Evolutionary conservation across 1,140 invertebrate genomes (phyloP).

Genomic region (Neuroterus valhalla): DNA sequence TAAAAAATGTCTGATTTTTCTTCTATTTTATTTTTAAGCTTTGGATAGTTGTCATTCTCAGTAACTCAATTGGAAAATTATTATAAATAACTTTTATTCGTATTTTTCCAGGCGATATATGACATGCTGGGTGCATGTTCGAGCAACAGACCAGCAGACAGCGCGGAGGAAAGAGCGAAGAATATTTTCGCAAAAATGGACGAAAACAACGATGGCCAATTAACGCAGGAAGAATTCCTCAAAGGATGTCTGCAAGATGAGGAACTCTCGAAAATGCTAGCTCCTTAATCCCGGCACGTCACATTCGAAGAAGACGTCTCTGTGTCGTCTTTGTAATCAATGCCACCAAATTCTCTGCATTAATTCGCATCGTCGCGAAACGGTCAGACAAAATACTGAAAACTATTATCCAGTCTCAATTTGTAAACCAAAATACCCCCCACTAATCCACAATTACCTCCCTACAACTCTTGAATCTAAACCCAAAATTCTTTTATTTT

Average conservation of each 20-base stretch:
- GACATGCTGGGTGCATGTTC: slow-evolving; percentile 98
- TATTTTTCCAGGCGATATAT: slow-evolving; percentile 93
- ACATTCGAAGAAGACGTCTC: slow-evolving; percentile 40
- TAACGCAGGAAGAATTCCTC: slow-evolving; percentile 99
- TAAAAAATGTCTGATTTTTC: no score
- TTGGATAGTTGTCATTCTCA: no score
- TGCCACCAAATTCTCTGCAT: slow-evolving; percentile 4
- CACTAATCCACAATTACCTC: not conserved
- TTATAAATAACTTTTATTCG: not conserved
- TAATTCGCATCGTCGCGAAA: not conserved
- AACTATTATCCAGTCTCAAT: slow-evolving; percentile 1
- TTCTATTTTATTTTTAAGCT: no score
- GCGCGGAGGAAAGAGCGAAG: slow-evolving; percentile 96
- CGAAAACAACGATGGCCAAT: slow-evolving; percentile 97
- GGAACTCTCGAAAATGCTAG: slow-evolving; percentile 96
- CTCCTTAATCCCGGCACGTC: slow-evolving; percentile 82
- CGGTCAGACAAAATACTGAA: slow-evolving; percentile 11
- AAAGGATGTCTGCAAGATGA: slow-evolving; percentile 99
- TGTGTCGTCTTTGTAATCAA: slow-evolving; percentile 29
- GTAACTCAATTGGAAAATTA: not conserved
- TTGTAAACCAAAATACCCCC: not conserved
- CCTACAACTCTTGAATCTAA: no score
- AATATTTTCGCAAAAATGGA: slow-evolving; percentile 99
- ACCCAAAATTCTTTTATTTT: no score
- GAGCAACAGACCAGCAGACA: slow-evolving; percentile 92